Evolutionary conservation across 92 coral and sea anemone species (phyloP).

Genomic region (Epizoanthus illoricatus): DNA sequence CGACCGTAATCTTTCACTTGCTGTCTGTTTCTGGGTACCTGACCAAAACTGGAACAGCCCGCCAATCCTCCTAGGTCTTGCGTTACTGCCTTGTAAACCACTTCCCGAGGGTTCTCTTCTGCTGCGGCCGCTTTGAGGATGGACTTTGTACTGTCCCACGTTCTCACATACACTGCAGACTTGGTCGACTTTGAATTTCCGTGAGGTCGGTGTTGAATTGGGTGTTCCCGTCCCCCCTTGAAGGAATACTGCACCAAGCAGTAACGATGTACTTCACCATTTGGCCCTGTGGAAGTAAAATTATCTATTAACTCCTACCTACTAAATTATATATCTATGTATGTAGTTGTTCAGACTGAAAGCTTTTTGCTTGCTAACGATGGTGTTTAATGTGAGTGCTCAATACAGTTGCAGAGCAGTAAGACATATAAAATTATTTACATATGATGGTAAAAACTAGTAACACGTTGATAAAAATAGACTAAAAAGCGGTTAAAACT

Average conservation of each 20-base stretch:
- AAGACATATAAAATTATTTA: too few relatives aligned
- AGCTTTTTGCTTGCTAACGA: background rate
- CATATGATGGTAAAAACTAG: too few relatives aligned
- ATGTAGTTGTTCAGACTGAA: too few relatives aligned
- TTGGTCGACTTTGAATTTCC: constrained; percentile 18
- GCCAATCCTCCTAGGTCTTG: constrained; percentile 8
- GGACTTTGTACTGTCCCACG: constrained; percentile 44
- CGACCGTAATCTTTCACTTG: constrained; percentile 21
- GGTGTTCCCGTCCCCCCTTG: constrained; percentile 41
- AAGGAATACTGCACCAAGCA: constrained; percentile 44
- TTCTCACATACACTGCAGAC: constrained; percentile 12
- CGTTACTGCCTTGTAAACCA: constrained; percentile 12
- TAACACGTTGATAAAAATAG: too few relatives aligned
- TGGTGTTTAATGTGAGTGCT: background rate
- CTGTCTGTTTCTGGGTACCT: background rate
- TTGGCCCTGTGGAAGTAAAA: constrained; percentile 20
- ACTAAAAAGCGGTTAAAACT: too few relatives aligned
- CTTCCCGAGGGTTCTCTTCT: constrained; percentile 25
- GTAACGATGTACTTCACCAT: constrained; percentile 30
- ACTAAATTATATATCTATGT: background rate
- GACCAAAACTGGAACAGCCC: constrained; percentile 2
- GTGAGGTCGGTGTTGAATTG: constrained; percentile 24
- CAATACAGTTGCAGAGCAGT: background rate
- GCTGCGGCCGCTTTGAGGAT: constrained; percentile 10
- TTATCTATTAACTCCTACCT: background rate